These are phyloP conservation scores for Drosophila eugracilis DNA, from an alignment of 1,140 invertebrate species.

Conservation along the genomic window DNA sequence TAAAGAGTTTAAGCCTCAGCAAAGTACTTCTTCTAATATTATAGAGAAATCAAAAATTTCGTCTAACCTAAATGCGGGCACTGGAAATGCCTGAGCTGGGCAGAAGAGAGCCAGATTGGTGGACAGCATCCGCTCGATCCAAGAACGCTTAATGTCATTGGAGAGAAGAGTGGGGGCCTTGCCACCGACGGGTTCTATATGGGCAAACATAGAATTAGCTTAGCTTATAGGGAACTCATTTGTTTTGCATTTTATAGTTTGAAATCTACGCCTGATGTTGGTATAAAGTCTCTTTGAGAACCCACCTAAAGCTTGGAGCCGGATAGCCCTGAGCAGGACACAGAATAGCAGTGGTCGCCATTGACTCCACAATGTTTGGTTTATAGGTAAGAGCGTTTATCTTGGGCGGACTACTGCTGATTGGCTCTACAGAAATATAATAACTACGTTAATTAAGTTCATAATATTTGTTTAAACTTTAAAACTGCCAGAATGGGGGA, in stretches of 20 bases:
- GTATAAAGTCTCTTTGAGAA: slow-evolving; percentile 67
- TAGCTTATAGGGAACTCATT: too few relatives aligned
- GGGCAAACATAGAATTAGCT: slow-evolving; percentile 30
- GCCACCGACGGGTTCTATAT: slow-evolving; percentile 89
- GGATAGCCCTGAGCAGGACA: slow-evolving; percentile 91
- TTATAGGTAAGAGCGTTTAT: slow-evolving; percentile 82
- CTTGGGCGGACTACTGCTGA: slow-evolving; percentile 88
- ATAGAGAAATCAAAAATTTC: too few relatives aligned
- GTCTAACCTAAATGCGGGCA: slow-evolving; percentile 88
- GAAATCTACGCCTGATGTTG: slow-evolving; percentile 49
- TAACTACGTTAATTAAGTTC: neutral
- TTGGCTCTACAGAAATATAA: slow-evolving; percentile 87
- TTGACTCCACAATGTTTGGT: slow-evolving; percentile 60
- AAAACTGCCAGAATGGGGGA: slow-evolving; percentile 52
- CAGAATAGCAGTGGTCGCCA: slow-evolving; percentile 85
- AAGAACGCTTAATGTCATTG: slow-evolving; percentile 86
- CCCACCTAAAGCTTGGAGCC: slow-evolving; percentile 87
- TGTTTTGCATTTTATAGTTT: neutral
- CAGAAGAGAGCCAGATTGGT: slow-evolving; percentile 84
- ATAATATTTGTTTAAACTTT: too few relatives aligned
- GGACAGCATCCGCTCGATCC: slow-evolving; percentile 85
- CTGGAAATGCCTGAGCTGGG: slow-evolving; percentile 89
- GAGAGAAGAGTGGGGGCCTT: slow-evolving; percentile 89
- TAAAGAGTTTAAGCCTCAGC: too few relatives aligned
- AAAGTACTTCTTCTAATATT: neutral